Conservation (phyloP, 2,113 vertebrate species). For the Aegypius monachus region DNA sequence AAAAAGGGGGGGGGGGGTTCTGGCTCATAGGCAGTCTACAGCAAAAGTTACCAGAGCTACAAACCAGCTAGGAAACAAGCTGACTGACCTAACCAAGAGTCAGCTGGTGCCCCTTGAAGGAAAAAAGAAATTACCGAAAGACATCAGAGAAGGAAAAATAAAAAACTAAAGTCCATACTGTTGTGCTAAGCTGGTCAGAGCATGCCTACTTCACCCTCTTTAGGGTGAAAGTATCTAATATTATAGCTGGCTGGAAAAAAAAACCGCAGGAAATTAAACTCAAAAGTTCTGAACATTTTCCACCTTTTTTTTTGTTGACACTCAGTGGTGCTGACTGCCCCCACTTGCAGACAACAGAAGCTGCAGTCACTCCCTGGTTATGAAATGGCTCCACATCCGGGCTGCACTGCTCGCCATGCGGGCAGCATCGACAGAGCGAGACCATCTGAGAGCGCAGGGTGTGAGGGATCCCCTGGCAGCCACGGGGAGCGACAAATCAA, state of each 20-base stretch:
- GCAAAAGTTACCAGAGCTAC: not conserved
- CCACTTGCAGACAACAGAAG: not conserved
- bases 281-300: not conserved
- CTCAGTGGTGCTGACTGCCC: not conserved
- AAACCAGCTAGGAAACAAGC: not conserved
- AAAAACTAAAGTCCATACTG: not conserved
- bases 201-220: not conserved
- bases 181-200: not conserved
- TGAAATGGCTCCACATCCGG: accelerated
- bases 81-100: not conserved
- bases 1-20: not conserved
- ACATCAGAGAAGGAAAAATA: not conserved
- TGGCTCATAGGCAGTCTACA: not conserved
- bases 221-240: not conserved
- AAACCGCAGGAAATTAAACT: not conserved
- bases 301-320: not conserved
- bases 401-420: accelerated
- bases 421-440: accelerated
- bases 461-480: not conserved
- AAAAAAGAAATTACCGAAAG: not conserved
- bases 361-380: not conserved
- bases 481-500: not conserved
- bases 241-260: not conserved
- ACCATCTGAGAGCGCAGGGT: accelerated
- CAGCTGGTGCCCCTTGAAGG: not conserved